Base-by-base conservation (phyloP, 1,140 invertebrate genomes). In the Rhyzopertha dominica region DNA sequence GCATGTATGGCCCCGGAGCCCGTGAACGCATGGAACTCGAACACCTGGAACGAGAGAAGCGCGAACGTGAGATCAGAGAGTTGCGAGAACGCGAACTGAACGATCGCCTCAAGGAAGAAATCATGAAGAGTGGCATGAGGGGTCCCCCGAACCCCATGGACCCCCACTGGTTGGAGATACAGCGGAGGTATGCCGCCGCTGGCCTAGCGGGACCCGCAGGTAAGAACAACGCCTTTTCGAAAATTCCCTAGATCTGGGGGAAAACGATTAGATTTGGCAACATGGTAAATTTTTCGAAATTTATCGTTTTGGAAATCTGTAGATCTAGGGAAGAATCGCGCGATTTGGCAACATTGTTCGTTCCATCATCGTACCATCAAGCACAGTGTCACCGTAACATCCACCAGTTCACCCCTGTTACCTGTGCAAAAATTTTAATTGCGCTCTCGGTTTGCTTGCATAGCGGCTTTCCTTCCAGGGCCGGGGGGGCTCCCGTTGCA, bases 111-210 rank as follows among this genome's bases (percentile, higher is more conserved):
- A 91, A 84, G 69, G 88, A 93, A 65, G 81, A 92, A 58, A 74
- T 91, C 25, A 79, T 90, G 65, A 89, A 90, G 51, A 59, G 54
- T 8, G 65, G 64, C 1, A 66, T 66, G 54, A 42, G 62, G 3
- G 62, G 55, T 7, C 76, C 81, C 50, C 75, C 85, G 2, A 77
- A 72, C 25, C 71, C 78, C 2, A 74, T 94, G 34, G 91, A 95
- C 68, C 86, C 88, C 0, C 89, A 94, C 63, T 95, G 90, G 90
- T 65, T 95, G 36, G 93, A 95, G 60, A 53, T 65, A 23, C 64
- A 67, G 42, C 46, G 65, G 38, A 46, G 65, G 29, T 65, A 66
- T 39, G 64, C 64, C 4, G 63, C 61, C 1, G 59, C 59, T 10
- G 64, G 62, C 8, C 40, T 66, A 5, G 59, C 61, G 8, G 64